A percentile compares a stretch with the other conserved stretches of the same genome.
Conservation (phyloP, 1,140 invertebrate species). For the Chlorops oryzae region DNA sequence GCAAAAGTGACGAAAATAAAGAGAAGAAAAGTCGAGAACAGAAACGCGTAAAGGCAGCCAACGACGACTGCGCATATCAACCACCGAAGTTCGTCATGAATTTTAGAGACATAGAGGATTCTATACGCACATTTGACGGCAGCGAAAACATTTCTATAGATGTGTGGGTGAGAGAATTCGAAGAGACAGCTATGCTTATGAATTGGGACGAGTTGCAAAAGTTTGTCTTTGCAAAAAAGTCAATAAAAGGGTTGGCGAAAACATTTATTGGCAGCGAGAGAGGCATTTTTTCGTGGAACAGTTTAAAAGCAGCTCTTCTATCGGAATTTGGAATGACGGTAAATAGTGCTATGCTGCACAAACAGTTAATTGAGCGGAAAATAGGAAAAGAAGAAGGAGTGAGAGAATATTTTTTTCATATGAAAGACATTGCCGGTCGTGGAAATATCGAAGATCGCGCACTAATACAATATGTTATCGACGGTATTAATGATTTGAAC, state of each 20-base stretch:
- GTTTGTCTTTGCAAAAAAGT: conserved; percentile 3
- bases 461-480: conserved; percentile 4
- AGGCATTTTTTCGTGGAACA: background rate
- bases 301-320: too few relatives aligned
- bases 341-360: conserved; percentile 11
- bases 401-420: conserved; percentile 14
- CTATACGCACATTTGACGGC: background rate
- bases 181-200: conserved; percentile 7
- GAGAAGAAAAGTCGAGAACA: too few relatives aligned
- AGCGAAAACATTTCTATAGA: conserved; percentile 9
- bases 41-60: background rate
- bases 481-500: conserved; percentile 1
- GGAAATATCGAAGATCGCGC: conserved; percentile 2
- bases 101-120: conserved; percentile 13
- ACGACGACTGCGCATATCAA: too few relatives aligned
- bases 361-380: conserved; percentile 4
- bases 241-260: conserved; percentile 5
- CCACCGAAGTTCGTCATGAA: conserved; percentile 5
- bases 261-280: conserved; percentile 1
- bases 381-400: conserved; percentile 8
- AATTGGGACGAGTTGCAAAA: conserved; percentile 4
- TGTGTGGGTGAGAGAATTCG: conserved; percentile 10
- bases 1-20: background rate
- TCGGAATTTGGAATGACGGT: too few relatives aligned
- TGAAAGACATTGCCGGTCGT: conserved; percentile 6